A percentile compares a stretch with the other conserved stretches of the same genome.
Conservation (phyloP, 2,888 invertebrate genomes). For the Dilophus febrilis region DNA sequence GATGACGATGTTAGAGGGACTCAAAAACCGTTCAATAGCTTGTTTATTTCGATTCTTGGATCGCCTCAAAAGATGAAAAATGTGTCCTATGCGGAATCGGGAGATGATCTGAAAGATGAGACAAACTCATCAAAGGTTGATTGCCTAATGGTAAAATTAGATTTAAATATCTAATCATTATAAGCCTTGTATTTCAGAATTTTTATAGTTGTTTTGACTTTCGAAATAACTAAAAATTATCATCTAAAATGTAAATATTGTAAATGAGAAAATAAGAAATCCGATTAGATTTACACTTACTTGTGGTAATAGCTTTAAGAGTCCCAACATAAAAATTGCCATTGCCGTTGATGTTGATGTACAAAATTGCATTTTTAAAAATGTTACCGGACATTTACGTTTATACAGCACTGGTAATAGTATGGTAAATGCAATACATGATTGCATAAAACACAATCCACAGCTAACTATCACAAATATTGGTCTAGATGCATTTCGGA, state of each 20-base stretch:
- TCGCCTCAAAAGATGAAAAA: too few species aligned
- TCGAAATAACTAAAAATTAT: not conserved
- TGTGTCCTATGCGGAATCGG: too few species aligned
- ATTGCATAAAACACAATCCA: slow-evolving; percentile 28
- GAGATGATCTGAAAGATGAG: too few species aligned
- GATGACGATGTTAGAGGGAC: too few species aligned
- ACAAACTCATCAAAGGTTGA: too few species aligned
- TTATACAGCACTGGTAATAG: slow-evolving; percentile 29
- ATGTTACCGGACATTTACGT: slow-evolving; percentile 37
- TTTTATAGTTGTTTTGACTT: not conserved
- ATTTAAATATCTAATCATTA: too few species aligned
- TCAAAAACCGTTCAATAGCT: too few species aligned
- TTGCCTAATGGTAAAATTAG: too few species aligned
- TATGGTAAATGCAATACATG: slow-evolving; percentile 27
- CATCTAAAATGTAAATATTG: not conserved
- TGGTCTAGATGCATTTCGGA: slow-evolving; percentile 20
- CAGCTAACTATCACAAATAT: slow-evolving; percentile 29
- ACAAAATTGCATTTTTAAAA: slow-evolving; percentile 51
- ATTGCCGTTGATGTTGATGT: slow-evolving; percentile 52
- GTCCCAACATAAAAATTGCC: slow-evolving; percentile 37
- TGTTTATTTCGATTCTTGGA: too few species aligned
- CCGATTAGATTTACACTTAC: slow-evolving; percentile 27
- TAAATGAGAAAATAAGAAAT: not conserved
- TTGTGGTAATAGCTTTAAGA: slow-evolving; percentile 31
- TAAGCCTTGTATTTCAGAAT: too few species aligned